These are phyloP conservation scores for Perca fluviatilis DNA, from an alignment of 2,113 vertebrate genomes.

Conservation along the genomic window DNA sequence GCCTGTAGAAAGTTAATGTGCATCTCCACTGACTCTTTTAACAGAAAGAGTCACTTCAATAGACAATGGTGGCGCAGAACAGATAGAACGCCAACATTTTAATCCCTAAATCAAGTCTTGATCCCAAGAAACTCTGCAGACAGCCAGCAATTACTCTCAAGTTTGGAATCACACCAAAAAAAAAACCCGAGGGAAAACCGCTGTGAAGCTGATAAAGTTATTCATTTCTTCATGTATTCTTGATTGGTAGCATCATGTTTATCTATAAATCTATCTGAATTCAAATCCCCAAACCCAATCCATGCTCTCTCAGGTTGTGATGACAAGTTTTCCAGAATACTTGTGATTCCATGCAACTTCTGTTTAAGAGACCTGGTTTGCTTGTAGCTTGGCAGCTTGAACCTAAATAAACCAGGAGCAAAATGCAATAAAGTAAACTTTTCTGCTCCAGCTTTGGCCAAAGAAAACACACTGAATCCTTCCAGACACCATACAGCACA, in stretches of 20 bases:
- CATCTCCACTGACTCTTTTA: background rate
- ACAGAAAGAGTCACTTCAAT: background rate
- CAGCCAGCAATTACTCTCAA: background rate
- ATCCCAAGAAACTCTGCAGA: background rate
- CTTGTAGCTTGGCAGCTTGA: slow-evolving; percentile 3
- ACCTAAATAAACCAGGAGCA: slow-evolving; percentile 17
- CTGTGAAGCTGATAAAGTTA: background rate
- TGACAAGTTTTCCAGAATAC: background rate
- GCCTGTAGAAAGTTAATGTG: background rate
- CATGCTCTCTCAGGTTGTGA: no score
- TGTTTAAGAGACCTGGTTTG: background rate
- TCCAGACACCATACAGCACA: background rate
- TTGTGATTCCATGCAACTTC: slow-evolving; percentile 10
- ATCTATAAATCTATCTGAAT: background rate
- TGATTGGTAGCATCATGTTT: background rate
- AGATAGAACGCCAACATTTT: background rate
- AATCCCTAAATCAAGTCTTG: background rate
- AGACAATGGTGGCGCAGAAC: background rate
- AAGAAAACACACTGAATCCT: slow-evolving; percentile 3
- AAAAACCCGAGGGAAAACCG: background rate
- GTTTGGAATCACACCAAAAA: background rate
- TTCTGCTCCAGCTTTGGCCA: background rate
- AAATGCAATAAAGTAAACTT: slow-evolving; percentile 24
- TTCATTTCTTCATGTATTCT: background rate
- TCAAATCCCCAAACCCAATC: background rate